phyloP scores from a whole-genome alignment of 2,888 invertebrate species.

The Ichneumon xanthorius region DNA sequence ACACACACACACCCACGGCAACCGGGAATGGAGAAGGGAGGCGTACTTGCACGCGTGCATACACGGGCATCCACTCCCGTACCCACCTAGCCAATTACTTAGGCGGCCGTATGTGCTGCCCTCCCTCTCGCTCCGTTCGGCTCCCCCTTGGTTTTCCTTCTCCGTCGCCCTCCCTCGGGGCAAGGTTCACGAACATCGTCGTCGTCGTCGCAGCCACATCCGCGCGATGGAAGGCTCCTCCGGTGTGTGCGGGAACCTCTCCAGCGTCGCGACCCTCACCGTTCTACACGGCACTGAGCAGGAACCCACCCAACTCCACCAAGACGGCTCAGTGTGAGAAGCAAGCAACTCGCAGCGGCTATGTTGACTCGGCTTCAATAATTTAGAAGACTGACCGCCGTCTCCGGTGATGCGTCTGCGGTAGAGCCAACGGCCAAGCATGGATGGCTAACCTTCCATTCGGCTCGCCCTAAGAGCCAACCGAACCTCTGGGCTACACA shows the following conservation, averaged over 20 bases:
- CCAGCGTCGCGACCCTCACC: slow-evolving; percentile 34
- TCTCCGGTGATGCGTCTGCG: slow-evolving; percentile 68
- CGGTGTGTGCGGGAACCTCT: slow-evolving; percentile 57
- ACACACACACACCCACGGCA: slow-evolving; percentile 14
- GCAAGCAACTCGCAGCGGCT: slow-evolving; percentile 62
- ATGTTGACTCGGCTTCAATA: slow-evolving; percentile 72
- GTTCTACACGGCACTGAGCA: neutral
- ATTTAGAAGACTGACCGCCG: slow-evolving; percentile 71
- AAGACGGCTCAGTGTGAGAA: slow-evolving; percentile 32
- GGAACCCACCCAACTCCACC: slow-evolving; percentile 1
- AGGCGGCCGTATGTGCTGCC: slow-evolving; percentile 62
- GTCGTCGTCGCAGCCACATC: slow-evolving; percentile 1
- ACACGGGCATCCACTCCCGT: slow-evolving; percentile 22
- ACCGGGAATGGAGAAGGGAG: slow-evolving; percentile 45
- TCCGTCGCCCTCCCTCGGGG: slow-evolving; percentile 37
- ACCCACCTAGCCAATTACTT: slow-evolving; percentile 71
- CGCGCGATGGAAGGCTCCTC: slow-evolving; percentile 40
- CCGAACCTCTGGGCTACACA: neutral
- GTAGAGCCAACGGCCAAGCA: slow-evolving; percentile 30
- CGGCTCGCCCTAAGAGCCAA: slow-evolving; percentile 12
- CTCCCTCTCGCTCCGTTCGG: slow-evolving; percentile 16
- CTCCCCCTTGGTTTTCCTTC: slow-evolving; percentile 26
- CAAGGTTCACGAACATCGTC: slow-evolving; percentile 44
- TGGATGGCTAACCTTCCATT: slow-evolving; percentile 40
- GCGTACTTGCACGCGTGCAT: slow-evolving; percentile 46